phyloP scores from a whole-genome alignment of 1,140 invertebrate genomes.

The Zophobas atratus region DNA sequence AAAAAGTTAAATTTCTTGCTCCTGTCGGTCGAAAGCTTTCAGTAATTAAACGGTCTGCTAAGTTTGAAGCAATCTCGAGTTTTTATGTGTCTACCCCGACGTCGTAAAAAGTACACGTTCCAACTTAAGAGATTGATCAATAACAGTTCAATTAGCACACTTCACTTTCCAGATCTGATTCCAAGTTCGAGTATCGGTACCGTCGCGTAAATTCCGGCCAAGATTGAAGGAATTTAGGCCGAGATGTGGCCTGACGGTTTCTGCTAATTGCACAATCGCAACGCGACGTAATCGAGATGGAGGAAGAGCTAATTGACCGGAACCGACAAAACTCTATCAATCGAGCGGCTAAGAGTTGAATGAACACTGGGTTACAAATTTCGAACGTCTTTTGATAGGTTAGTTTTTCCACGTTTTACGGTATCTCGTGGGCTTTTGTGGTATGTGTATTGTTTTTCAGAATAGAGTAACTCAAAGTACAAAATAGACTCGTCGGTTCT shows the following conservation, averaged over 20 bases:
- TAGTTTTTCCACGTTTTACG: too few relatives aligned
- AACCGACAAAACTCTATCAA: conserved; percentile 26
- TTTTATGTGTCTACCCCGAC: conserved; percentile 29
- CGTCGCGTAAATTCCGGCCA: conserved; percentile 18
- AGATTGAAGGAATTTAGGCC: conserved; percentile 29
- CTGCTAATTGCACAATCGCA: conserved; percentile 28
- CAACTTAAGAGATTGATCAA: conserved; percentile 30
- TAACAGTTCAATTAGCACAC: conserved; percentile 38
- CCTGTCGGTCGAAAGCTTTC: conserved; percentile 18
- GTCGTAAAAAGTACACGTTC: conserved; percentile 31
- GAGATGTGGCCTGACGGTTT: conserved; percentile 21
- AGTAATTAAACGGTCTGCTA: conserved; percentile 41
- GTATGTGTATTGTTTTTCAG: too few relatives aligned
- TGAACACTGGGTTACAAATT: too few relatives aligned
- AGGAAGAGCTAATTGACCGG: conserved; percentile 20
- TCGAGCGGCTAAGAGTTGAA: not conserved
- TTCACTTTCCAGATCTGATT: conserved; percentile 38
- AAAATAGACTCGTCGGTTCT: too few relatives aligned
- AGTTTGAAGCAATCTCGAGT: conserved; percentile 30
- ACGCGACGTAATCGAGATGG: conserved; percentile 30
- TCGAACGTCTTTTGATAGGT: too few relatives aligned
- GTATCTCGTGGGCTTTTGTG: too few relatives aligned
- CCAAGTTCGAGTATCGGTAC: conserved; percentile 14
- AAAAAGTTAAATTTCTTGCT: conserved; percentile 31
- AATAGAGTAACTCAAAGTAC: too few relatives aligned